phyloP scores from a whole-genome alignment of 2,797 vertebrate species.

The Chelmon rostratus region DNA sequence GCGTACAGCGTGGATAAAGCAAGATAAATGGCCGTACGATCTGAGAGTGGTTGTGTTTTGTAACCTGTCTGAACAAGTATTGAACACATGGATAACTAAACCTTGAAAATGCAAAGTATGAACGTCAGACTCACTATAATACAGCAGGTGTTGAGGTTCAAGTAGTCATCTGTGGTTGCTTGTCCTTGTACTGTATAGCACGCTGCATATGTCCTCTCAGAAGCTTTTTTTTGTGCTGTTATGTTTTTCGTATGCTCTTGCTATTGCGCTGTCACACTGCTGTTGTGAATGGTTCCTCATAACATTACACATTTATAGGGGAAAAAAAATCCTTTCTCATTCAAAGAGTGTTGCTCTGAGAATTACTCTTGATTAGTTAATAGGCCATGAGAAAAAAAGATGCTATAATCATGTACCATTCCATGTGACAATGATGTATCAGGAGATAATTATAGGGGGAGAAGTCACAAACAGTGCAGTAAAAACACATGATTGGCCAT shows the following conservation, averaged over 20 bases:
- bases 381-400: constrained; percentile 28
- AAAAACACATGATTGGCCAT: constrained; percentile 24
- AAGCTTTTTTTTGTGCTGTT: background rate
- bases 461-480: constrained; percentile 31
- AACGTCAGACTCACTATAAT: background rate
- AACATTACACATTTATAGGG: constrained; percentile 11
- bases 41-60: background rate
- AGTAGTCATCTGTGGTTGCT: background rate
- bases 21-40: constrained; percentile 9
- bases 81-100: background rate
- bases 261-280: background rate
- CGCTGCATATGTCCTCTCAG: too few relatives aligned
- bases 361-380: constrained; percentile 36
- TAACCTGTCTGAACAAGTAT: background rate
- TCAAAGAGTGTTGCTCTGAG: background rate
- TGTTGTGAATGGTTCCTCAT: constrained; percentile 10
- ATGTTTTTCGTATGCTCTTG: background rate
- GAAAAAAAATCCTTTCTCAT: constrained; percentile 2
- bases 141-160: background rate
- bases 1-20: constrained; percentile 12
- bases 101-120: constrained; percentile 7
- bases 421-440: constrained; percentile 39
- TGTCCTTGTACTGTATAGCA: too few relatives aligned
- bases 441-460: constrained; percentile 32
- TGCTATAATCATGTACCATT: constrained; percentile 40